These are phyloP conservation scores for Scomber japonicus DNA, from an alignment of 2,113 vertebrate species.

Conservation along the genomic window DNA sequence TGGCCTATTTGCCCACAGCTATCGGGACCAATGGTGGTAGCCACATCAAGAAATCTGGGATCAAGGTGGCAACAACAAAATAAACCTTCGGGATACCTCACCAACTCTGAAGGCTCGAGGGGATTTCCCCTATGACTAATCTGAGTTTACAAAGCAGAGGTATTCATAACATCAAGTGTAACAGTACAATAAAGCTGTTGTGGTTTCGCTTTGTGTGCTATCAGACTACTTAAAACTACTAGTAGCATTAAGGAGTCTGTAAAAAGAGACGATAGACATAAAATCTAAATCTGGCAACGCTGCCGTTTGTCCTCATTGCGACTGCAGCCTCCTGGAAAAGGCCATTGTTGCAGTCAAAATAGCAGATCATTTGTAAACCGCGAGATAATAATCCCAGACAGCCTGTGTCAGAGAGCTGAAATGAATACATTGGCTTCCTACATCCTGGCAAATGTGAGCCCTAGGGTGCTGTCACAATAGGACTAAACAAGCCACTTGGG, in stretches of 20 bases:
- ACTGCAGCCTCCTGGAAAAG: slow-evolving; percentile 28
- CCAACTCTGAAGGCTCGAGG: slow-evolving; percentile 18
- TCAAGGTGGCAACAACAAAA: slow-evolving; percentile 42
- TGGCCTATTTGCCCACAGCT: slow-evolving; percentile 41
- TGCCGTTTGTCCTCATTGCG: background rate
- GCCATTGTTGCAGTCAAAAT: slow-evolving; percentile 60
- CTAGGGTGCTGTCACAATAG: slow-evolving; percentile 66
- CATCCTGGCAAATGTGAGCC: slow-evolving; percentile 65
- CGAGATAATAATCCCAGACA: slow-evolving; percentile 54
- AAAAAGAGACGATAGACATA: slow-evolving; percentile 21
- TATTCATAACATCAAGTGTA: slow-evolving; percentile 25
- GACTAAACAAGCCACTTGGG: slow-evolving; percentile 68
- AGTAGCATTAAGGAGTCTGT: slow-evolving; percentile 32
- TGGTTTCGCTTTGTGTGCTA: slow-evolving; percentile 38
- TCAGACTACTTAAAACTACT: slow-evolving; percentile 26
- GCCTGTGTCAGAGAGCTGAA: slow-evolving; percentile 50
- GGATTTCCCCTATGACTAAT: slow-evolving; percentile 68
- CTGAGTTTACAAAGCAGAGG: slow-evolving; percentile 54
- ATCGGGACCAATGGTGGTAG: slow-evolving; percentile 26
- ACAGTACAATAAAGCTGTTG: slow-evolving; percentile 25
- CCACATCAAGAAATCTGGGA: slow-evolving; percentile 51
- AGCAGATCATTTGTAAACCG: slow-evolving; percentile 62
- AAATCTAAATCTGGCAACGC: slow-evolving; percentile 7
- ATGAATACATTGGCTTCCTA: slow-evolving; percentile 63
- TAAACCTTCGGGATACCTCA: slow-evolving; percentile 59